A percentile compares a stretch with the other conserved stretches of the same genome.
phyloP scores from a whole-genome alignment of 2,888 invertebrate genomes.

The Chrysolina americana region DNA sequence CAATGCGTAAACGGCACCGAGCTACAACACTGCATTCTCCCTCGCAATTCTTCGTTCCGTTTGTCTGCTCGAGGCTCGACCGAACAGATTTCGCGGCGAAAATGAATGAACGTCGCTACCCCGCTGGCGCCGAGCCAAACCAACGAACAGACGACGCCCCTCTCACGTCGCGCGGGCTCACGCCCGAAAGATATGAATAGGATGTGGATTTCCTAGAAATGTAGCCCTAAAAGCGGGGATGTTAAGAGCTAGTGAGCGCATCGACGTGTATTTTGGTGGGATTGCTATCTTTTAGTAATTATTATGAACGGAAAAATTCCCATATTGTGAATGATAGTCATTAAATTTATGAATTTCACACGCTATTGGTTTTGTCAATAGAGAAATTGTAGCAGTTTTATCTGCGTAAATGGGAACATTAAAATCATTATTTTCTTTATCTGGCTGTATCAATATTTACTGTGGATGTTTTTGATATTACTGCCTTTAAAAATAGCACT shows the following conservation, averaged over 20 bases:
- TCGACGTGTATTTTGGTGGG: conserved; percentile 1
- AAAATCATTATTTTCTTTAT: conserved; percentile 44
- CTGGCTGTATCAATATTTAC: conserved; percentile 45
- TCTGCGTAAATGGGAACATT: conserved; percentile 41
- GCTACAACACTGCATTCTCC: conserved; percentile 39
- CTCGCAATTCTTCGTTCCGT: conserved; percentile 15
- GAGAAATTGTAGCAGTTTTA: conserved; percentile 42
- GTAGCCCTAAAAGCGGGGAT: background rate
- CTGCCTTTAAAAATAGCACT: conserved; percentile 43
- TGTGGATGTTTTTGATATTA: conserved; percentile 37
- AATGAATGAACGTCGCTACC: conserved; percentile 15
- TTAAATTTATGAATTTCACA: conserved; percentile 42
- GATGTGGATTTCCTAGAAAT: conserved; percentile 13
- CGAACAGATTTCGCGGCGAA: background rate
- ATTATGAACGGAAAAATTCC: conserved; percentile 43
- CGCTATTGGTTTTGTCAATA: conserved; percentile 40
- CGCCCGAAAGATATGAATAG: background rate
- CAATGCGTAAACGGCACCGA: conserved; percentile 49
- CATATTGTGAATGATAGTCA: conserved; percentile 38
- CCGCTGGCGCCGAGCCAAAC: conserved; percentile 1
- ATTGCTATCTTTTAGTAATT: conserved; percentile 12
- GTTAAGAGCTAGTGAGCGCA: background rate
- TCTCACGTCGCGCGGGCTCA: background rate
- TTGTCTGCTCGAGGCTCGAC: conserved; percentile 16
- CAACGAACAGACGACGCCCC: conserved; percentile 13